phyloP scores from a whole-genome alignment of 2,113 vertebrate genomes.

The Loxodonta africana region DNA sequence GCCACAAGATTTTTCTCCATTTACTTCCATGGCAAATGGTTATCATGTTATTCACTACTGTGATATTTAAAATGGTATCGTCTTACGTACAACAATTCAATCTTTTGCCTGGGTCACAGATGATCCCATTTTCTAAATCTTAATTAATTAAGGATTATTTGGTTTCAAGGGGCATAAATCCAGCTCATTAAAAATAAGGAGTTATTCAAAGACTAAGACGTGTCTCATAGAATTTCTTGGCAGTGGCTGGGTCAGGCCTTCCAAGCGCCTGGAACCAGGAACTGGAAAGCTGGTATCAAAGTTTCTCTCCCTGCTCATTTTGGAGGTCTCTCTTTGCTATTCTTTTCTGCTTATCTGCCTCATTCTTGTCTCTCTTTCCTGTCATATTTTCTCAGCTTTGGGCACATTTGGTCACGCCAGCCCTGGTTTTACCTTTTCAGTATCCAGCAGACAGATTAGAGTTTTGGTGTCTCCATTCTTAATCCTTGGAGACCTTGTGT shows the following conservation, averaged over 20 bases:
- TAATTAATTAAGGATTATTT: conserved; percentile 10
- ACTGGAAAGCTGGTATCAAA: neutral
- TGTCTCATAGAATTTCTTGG: neutral
- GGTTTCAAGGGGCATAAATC: neutral
- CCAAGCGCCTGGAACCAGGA: neutral
- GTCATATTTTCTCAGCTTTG: neutral
- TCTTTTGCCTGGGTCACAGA: conserved; percentile 6
- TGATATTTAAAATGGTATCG: neutral
- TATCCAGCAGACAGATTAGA: neutral
- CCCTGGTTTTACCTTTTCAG: neutral
- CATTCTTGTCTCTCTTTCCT: neutral
- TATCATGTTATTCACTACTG: neutral
- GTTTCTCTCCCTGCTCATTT: neutral
- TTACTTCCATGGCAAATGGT: conserved; percentile 23
- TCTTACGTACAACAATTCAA: neutral
- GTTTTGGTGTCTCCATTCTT: neutral
- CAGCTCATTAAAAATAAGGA: neutral
- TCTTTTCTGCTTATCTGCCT: neutral
- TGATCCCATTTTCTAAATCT: neutral
- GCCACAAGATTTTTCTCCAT: neutral
- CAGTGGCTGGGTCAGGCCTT: too few species aligned
- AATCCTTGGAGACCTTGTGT: neutral
- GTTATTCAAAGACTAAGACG: neutral
- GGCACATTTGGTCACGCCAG: neutral
- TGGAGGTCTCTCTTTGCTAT: neutral